Percentiles rank a stretch among this genome's conserved stretches.
phyloP scores from a whole-genome alignment of 1,140 invertebrate genomes.

The Mylabris phalerata region DNA sequence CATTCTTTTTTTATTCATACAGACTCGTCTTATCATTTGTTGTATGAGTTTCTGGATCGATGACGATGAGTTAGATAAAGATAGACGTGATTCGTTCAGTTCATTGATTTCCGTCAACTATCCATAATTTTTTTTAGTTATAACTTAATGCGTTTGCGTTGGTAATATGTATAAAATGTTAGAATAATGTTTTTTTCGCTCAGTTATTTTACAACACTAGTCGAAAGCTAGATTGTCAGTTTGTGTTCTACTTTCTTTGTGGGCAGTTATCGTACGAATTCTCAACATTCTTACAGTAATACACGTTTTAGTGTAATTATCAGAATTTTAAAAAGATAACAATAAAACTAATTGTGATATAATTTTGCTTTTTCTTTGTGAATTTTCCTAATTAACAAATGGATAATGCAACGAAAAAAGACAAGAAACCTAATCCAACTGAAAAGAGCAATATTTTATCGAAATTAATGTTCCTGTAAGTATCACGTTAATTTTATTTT shows the following conservation, averaged over 20 bases:
- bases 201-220: not conserved
- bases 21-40: no score
- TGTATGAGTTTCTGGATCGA: no score
- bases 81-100: no score
- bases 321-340: no score
- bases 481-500: not conserved
- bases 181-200: no score
- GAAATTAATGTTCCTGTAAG: constrained; percentile 7
- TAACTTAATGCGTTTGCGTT: no score
- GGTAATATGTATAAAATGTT: no score
- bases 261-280: not conserved
- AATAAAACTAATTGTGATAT: no score
- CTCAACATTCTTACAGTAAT: not conserved
- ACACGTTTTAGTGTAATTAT: constrained; percentile 12
- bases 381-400: constrained; percentile 8
- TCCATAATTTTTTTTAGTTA: no score
- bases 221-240: not conserved
- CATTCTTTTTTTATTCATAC: no score
- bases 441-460: constrained; percentile 2
- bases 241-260: constrained; percentile 4
- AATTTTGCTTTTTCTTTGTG: not conserved
- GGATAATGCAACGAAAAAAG: constrained; percentile 6
- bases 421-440: constrained; percentile 4
- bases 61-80: no score
- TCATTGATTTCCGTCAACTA: no score